These are phyloP conservation scores for Ciona savignyi DNA, from an alignment of 23 tunicate species.

Conservation along the genomic window DNA sequence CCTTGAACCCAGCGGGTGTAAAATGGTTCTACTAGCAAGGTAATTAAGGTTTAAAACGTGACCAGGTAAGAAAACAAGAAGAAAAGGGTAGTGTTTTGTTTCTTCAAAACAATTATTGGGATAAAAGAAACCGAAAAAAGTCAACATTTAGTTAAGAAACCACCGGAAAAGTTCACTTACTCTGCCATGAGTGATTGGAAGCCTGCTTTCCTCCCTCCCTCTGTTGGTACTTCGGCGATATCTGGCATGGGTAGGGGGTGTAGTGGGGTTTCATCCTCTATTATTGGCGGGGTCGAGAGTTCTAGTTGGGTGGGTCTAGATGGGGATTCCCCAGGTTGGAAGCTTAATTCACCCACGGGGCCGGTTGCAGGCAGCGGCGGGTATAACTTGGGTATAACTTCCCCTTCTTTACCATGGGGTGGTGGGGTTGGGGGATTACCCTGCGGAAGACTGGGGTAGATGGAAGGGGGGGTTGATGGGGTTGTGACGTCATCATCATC, in stretches of 20 bases:
- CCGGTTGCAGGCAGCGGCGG: constrained; percentile 15
- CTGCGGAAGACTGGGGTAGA: background rate
- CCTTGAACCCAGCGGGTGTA: no score
- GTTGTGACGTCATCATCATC: background rate
- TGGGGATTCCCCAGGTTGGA: background rate
- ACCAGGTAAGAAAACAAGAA: background rate
- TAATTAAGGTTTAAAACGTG: no score
- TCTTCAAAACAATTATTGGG: no score
- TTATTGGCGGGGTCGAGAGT: background rate
- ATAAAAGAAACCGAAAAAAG: no score
- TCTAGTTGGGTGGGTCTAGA: background rate
- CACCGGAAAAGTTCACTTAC: constrained; percentile 19
- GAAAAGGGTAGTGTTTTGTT: background rate
- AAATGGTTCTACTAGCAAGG: no score
- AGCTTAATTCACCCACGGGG: constrained; percentile 11
- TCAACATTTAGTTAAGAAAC: background rate
- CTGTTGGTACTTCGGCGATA: background rate
- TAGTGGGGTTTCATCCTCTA: background rate
- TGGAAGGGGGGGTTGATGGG: background rate
- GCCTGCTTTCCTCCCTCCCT: constrained; percentile 9
- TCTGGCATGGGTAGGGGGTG: background rate
- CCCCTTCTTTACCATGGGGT: background rate
- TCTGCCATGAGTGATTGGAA: constrained; percentile 50
- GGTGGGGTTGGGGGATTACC: background rate
- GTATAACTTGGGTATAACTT: background rate